Percentiles rank a stretch among this genome's conserved stretches.
phyloP scores from a whole-genome alignment of 2,797 vertebrate genomes.

The Acanthis flammea region DNA sequence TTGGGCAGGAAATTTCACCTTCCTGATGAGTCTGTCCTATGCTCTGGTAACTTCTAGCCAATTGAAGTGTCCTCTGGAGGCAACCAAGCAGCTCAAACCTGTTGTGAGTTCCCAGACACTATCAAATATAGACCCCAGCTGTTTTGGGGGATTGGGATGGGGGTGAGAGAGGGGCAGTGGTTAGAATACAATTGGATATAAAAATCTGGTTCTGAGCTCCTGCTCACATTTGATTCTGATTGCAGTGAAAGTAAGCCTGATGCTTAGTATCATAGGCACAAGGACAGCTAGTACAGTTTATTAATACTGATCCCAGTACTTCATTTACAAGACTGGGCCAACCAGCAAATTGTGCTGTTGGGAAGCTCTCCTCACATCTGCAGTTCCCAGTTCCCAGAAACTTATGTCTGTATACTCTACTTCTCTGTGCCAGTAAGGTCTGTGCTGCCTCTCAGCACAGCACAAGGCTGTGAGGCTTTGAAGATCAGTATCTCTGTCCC shows the following conservation, averaged over 20 bases:
- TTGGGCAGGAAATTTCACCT: not conserved
- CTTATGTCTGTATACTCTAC: not conserved
- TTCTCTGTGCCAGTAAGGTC: not conserved
- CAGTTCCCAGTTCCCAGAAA: not conserved
- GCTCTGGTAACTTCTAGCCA: not conserved
- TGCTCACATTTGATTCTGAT: not conserved
- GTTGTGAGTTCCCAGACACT: not conserved
- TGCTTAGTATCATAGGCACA: not conserved
- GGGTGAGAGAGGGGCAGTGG: not conserved
- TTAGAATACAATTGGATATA: not conserved
- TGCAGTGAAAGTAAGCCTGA: not conserved
- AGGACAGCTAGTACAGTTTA: not conserved
- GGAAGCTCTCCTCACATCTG: not conserved
- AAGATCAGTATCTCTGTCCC: not conserved
- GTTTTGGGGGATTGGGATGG: not conserved
- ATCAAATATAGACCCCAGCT: not conserved
- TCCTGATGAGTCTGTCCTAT: not conserved
- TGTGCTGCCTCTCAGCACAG: not conserved
- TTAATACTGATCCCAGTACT: fast-evolving
- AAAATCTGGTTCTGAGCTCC: not conserved
- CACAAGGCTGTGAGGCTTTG: not conserved
- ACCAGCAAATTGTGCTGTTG: not conserved
- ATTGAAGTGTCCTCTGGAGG: not conserved
- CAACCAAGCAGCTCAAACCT: not conserved
- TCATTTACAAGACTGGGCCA: not conserved